These are phyloP conservation scores for Cheilosia soror DNA, from an alignment of 2,888 invertebrate genomes.

Conservation along the genomic window DNA sequence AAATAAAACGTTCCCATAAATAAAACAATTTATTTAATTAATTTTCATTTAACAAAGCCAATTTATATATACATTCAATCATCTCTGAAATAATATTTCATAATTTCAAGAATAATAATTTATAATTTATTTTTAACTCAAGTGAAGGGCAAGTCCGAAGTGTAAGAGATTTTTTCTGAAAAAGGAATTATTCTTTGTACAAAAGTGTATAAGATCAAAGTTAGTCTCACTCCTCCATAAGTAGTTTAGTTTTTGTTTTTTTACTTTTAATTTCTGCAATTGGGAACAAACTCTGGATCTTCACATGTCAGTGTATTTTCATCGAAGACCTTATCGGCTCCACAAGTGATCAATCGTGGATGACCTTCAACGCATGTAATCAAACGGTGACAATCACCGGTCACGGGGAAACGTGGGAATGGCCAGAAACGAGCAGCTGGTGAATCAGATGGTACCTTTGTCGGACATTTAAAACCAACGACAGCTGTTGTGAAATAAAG, in stretches of 20 bases:
- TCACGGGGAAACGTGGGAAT: conserved; percentile 94
- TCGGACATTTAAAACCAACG: conserved; percentile 96
- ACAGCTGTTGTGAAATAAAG: conserved; percentile 88
- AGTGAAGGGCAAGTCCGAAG: conserved; percentile 38
- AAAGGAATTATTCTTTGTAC: conserved; percentile 54
- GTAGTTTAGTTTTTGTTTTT: conserved; percentile 73
- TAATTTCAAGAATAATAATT: conserved; percentile 39
- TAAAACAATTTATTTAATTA: conserved; percentile 67
- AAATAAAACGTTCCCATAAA: conserved; percentile 31
- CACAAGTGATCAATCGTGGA: conserved; percentile 94
- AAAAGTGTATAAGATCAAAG: conserved; percentile 41
- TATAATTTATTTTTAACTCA: conserved; percentile 32
- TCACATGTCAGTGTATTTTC: conserved; percentile 93
- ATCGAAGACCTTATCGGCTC: conserved; percentile 94
- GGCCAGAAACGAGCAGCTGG: conserved; percentile 96
- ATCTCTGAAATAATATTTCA: conserved; percentile 60
- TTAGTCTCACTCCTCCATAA: conserved; percentile 11
- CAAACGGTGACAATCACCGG: conserved; percentile 93
- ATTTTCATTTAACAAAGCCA: conserved; percentile 70
- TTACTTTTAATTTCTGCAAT: conserved; percentile 80
- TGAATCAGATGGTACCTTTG: conserved; percentile 91
- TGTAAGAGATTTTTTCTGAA: conserved; percentile 11
- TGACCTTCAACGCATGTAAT: conserved; percentile 96
- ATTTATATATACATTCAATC: conserved; percentile 74
- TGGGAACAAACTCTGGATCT: conserved; percentile 84